A percentile compares a stretch with the other conserved stretches of the same genome.
phyloP scores from a whole-genome alignment of 2,113 vertebrate species.

The Sebastes schlegelii region DNA sequence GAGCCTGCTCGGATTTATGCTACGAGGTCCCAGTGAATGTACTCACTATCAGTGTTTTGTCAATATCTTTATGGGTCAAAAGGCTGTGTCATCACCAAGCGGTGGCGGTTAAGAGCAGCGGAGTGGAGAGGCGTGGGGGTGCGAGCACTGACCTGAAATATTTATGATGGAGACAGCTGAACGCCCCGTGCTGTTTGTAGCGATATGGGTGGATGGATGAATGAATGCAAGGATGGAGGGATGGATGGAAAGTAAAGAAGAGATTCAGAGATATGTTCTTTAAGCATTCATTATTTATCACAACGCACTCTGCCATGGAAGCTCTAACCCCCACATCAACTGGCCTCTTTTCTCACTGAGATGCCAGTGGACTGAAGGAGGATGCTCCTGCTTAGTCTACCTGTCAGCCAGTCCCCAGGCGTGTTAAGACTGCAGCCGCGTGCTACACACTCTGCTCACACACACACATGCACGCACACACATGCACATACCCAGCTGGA shows the following conservation, averaged over 20 bases:
- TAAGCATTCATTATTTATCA: conserved; percentile 82
- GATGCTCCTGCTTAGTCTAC: conserved; percentile 68
- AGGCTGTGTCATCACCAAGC: conserved; percentile 71
- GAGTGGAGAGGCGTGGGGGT: conserved; percentile 3
- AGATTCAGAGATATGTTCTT: conserved; percentile 76
- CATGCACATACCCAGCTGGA: conserved; percentile 2
- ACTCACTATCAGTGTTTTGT: conserved; percentile 74
- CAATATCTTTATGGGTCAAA: conserved; percentile 77
- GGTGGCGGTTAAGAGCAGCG: conserved; percentile 51
- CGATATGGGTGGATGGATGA: conserved; percentile 54
- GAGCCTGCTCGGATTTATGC: not conserved
- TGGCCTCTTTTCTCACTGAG: conserved; percentile 81
- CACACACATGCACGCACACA: conserved; percentile 13
- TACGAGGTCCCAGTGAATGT: conserved; percentile 35
- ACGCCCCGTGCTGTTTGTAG: conserved; percentile 53
- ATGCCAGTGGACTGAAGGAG: conserved; percentile 62
- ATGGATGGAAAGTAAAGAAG: conserved; percentile 63
- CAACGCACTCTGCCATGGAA: conserved; percentile 69
- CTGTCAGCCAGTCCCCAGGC: conserved; percentile 65
- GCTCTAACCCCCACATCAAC: conserved; percentile 80
- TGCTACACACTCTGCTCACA: conserved; percentile 1
- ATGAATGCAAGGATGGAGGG: conserved; percentile 55
- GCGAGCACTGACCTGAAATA: conserved; percentile 75
- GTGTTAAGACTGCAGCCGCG: conserved; percentile 21
- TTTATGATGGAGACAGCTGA: conserved; percentile 68